Conservation (phyloP, 2,888 invertebrate genomes). For the Eupithecia exiguata region DNA sequence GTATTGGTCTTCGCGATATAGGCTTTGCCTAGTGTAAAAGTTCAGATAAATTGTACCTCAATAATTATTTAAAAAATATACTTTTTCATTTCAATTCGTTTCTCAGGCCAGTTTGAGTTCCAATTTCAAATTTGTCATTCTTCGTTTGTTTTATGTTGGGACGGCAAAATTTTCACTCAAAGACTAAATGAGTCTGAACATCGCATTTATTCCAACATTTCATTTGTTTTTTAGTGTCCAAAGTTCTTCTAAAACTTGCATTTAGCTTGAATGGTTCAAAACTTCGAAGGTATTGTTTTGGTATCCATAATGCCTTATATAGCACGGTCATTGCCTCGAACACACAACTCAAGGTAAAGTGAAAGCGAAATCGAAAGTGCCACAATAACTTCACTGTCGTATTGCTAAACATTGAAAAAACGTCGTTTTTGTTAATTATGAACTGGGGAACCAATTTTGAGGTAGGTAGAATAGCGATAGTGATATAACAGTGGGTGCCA, state of each 20-base stretch:
- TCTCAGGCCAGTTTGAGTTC: background rate
- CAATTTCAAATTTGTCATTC: background rate
- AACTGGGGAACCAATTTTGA: conserved; percentile 13
- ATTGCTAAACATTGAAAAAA: conserved; percentile 48
- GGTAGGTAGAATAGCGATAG: background rate
- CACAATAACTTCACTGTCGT: conserved; percentile 46
- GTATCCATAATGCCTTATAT: conserved; percentile 11
- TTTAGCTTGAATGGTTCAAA: background rate
- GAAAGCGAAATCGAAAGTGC: conserved; percentile 74
- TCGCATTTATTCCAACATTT: background rate
- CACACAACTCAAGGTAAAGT: conserved; percentile 64
- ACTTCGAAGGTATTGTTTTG: background rate
- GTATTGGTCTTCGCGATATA: too few species aligned
- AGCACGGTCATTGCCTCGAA: conserved; percentile 58
- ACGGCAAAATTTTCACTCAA: background rate
- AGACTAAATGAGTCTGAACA: background rate
- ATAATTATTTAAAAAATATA: too few species aligned
- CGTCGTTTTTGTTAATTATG: conserved; percentile 32
- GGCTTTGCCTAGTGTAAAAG: too few species aligned
- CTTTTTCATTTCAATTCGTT: too few species aligned
- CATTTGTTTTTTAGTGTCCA: background rate
- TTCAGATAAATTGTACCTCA: too few species aligned
- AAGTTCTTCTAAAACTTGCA: background rate
- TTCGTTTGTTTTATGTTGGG: background rate
- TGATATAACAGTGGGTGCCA: conserved; percentile 11